Evolutionary conservation across 1,140 invertebrate species (phyloP), one percentile per base, ranked within the genome.

Genomic region (Drosophila sulfurigaster): DNA sequence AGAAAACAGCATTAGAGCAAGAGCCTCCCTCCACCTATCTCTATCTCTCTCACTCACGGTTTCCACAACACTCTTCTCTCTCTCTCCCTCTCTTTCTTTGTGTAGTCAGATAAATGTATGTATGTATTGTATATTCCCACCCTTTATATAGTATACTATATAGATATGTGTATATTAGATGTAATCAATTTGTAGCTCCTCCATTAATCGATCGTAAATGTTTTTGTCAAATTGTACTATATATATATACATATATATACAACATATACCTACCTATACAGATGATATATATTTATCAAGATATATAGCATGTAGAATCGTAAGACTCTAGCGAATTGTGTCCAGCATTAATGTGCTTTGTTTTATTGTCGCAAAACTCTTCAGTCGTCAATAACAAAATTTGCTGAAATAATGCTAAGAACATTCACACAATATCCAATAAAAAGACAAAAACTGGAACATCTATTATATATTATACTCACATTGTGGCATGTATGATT

Each of bases 341-440:
- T 68, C 20, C 15, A 69, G 35, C 6, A 68, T 69, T 60, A 62
- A 74, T 62, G 32, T 62, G 41, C 30, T 28, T 69, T 45, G 54
- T 46, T 25, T 25, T 52, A 46, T 73, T 58, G 25, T 58, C 25
- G 30, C 30, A 43, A 4, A 25, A 16, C 2, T 48, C 30, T 32
- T 52, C 13, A 3, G 13, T 43, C 8, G 1, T 54, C 7, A 15
- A 13, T 1, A 35, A 32, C n/a, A 54, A 35, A 15, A 38, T 13
- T 43, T 13, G 41, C 41, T 43, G 41, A 13, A n/a, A 13, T 43
- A 43, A 43, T 13, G 41, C 41, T 43, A 43, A 43, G 35, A 38
- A 38, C 35, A 25, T 25, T 25, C 20, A 25, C 20, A 25, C 20
- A 25, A 25, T 25, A 25, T 3, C 4, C 30, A 32, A 32, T 8